A percentile compares a stretch with the other conserved stretches of the same genome.
Evolutionary conservation across 2,797 vertebrate species (phyloP).

Genomic region (Eulemur rubriventer): DNA sequence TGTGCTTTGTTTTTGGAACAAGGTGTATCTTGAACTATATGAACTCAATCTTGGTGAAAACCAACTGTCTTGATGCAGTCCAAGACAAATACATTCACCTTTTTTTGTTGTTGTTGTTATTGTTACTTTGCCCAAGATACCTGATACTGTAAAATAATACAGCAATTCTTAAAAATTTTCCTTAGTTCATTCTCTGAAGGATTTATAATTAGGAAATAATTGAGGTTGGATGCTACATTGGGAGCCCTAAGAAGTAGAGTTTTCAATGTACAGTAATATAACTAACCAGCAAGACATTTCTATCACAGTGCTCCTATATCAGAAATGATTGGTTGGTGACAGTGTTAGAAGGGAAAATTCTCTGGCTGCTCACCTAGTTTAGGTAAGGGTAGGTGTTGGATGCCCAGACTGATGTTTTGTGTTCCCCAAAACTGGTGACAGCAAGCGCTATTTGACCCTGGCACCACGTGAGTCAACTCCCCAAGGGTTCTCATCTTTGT

Average conservation of each 20-base stretch:
- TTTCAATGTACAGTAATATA: neutral
- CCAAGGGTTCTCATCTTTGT: neutral
- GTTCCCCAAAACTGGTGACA: neutral
- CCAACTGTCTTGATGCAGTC: neutral
- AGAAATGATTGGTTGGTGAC: neutral
- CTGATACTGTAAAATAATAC: neutral
- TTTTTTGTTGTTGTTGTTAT: neutral
- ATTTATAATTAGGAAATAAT: neutral
- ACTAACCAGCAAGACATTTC: neutral
- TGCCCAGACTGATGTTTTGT: neutral
- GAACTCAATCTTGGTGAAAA: slow-evolving; percentile 15
- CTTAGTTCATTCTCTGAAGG: neutral
- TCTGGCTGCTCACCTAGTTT: neutral
- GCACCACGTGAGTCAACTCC: neutral
- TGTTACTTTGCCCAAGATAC: neutral
- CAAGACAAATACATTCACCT: neutral
- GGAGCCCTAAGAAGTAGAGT: neutral
- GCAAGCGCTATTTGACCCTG: neutral
- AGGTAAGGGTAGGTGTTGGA: neutral
- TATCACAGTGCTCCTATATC: neutral
- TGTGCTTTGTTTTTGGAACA: slow-evolving; percentile 43
- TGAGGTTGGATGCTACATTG: neutral
- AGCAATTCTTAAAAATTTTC: neutral
- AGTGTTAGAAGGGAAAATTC: neutral
- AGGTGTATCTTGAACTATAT: slow-evolving; percentile 20